Evolutionary conservation across 2,113 vertebrate genomes (phyloP).

Genomic region (Peromyscus maniculatus): DNA sequence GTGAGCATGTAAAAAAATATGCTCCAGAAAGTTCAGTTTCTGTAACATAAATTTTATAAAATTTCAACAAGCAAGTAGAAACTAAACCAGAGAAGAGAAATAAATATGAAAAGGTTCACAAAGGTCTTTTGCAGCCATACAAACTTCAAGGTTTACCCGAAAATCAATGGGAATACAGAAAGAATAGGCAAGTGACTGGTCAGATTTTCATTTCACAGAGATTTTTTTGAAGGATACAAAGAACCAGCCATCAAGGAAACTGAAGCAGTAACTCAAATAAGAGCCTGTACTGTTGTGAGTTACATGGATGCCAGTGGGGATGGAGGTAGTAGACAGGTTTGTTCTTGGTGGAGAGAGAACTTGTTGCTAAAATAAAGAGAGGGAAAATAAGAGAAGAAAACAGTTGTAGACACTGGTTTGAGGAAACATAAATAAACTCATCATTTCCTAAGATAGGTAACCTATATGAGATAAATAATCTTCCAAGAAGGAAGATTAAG

Average conservation of each 20-base stretch:
- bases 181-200: background rate
- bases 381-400: background rate
- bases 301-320: background rate
- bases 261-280: background rate
- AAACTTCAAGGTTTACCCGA: background rate
- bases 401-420: background rate
- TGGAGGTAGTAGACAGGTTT: background rate
- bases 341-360: background rate
- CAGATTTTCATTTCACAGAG: background rate
- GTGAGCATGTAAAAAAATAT: background rate
- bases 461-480: background rate
- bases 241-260: background rate
- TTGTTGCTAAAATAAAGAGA: background rate
- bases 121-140: background rate
- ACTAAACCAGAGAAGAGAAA: background rate
- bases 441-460: background rate
- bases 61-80: background rate
- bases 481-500: background rate
- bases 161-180: background rate
- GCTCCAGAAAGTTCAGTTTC: background rate
- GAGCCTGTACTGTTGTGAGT: background rate
- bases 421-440: background rate
- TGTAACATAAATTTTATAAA: background rate
- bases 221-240: background rate
- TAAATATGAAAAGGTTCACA: background rate